phyloP scores from a whole-genome alignment of 2,888 invertebrate genomes.

The Barypeithes pellucidus region DNA sequence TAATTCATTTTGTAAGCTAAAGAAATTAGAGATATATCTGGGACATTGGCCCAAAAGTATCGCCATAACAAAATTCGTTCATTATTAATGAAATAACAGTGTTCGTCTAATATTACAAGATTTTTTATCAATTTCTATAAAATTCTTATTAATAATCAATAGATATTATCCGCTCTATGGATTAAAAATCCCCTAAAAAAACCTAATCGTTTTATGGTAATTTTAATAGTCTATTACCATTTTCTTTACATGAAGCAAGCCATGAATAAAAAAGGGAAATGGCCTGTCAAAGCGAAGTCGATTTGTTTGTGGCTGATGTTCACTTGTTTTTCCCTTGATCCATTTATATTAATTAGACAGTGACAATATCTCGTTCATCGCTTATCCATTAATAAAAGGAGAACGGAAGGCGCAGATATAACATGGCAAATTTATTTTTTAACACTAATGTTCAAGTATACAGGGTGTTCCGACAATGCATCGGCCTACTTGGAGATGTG shows the following conservation, averaged over 20 bases:
- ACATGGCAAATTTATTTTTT: not conserved
- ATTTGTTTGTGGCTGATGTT: conserved; percentile 49
- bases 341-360: conserved; percentile 55
- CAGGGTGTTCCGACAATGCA: no score
- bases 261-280: conserved; percentile 54
- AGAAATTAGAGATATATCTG: no score
- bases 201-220: conserved; percentile 54
- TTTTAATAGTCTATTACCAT: conserved; percentile 54
- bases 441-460: no score
- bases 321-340: conserved; percentile 41
- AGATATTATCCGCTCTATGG: conserved; percentile 38
- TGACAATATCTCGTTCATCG: conserved; percentile 47
- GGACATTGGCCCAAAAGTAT: no score
- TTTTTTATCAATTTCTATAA: no score
- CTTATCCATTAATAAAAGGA: conserved; percentile 44
- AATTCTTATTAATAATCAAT: no score
- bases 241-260: conserved; percentile 50
- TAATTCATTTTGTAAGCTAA: no score
- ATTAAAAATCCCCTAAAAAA: conserved; percentile 37
- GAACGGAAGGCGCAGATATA: not conserved
- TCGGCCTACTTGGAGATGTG: no score
- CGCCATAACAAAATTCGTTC: no score
- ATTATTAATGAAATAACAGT: no score
- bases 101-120: no score
- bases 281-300: conserved; percentile 52